Conservation (phyloP, 2,113 vertebrate species). For the Gopherus flavomarginatus region DNA sequence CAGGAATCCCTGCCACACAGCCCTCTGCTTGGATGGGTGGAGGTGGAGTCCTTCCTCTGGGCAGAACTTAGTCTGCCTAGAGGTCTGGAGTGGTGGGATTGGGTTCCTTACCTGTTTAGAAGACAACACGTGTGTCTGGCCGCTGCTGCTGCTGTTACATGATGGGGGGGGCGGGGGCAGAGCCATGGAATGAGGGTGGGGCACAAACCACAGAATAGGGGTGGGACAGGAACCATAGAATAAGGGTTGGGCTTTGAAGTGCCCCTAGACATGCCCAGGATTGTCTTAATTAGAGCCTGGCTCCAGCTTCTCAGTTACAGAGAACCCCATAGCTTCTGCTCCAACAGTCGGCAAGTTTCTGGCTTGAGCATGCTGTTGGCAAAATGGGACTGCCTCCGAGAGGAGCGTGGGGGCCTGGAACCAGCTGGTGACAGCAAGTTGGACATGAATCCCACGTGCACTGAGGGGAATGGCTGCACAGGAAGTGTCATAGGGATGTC, state of each 20-base stretch:
- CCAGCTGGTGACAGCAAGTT: background rate
- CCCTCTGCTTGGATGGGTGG: too few relatives aligned
- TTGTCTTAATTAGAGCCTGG: background rate
- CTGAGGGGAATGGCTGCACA: background rate
- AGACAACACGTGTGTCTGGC: background rate
- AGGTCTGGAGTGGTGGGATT: background rate
- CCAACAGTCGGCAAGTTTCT: background rate
- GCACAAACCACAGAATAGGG: background rate
- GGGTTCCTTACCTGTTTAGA: background rate
- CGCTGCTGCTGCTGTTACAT: background rate
- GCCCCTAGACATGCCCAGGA: background rate
- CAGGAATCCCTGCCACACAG: too few relatives aligned
- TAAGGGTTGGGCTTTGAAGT: background rate
- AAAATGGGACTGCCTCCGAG: background rate
- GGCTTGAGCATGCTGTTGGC: background rate
- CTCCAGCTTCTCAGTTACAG: background rate
- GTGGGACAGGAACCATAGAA: background rate
- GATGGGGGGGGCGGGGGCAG: background rate
- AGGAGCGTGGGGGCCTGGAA: too few relatives aligned
- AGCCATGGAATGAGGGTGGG: too few relatives aligned
- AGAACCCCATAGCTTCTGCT: background rate
- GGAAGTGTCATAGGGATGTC: background rate
- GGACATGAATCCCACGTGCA: background rate
- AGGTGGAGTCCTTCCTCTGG: too few relatives aligned
- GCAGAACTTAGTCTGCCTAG: too few relatives aligned